phyloP scores from a whole-genome alignment of 2,797 vertebrate genomes.

The Acanthurus tractus region DNA sequence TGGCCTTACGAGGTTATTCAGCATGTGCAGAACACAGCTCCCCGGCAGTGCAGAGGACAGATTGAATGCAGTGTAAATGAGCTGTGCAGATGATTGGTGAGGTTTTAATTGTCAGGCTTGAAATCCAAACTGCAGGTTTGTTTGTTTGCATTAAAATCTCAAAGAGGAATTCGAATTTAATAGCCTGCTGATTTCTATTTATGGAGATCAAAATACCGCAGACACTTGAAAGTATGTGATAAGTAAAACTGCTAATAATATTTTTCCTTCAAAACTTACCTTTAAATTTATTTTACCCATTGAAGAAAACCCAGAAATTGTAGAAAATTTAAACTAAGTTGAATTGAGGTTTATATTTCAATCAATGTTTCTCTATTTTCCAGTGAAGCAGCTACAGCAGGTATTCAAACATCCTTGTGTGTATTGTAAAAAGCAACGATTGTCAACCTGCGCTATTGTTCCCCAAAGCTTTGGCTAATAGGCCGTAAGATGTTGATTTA shows the following conservation, averaged over 20 bases:
- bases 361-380: constrained; percentile 26
- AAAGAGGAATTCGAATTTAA: background rate
- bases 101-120: constrained; percentile 28
- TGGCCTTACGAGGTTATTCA: constrained; percentile 44
- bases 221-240: constrained; percentile 17
- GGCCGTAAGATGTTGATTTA: constrained; percentile 80
- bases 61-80: constrained; percentile 25
- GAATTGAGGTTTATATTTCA: constrained; percentile 36
- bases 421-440: constrained; percentile 48
- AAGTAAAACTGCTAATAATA: constrained; percentile 55
- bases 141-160: background rate
- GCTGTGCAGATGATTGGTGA: background rate
- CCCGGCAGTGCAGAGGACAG: background rate
- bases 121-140: constrained; percentile 5
- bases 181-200: constrained; percentile 7
- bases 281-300: constrained; percentile 13
- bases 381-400: background rate
- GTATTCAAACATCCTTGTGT: constrained; percentile 44
- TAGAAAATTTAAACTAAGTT: constrained; percentile 31
- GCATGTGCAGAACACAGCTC: constrained; percentile 16
- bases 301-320: constrained; percentile 53
- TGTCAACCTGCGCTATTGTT: constrained; percentile 64
- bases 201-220: constrained; percentile 4
- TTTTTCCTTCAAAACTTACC: constrained; percentile 20
- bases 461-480: constrained; percentile 74